A percentile compares a stretch with the other conserved stretches of the same genome.
Evolutionary conservation across 64 coral and sea anemone genomes (phyloP).

Genomic region (Hydrozoanthus tunicans): DNA sequence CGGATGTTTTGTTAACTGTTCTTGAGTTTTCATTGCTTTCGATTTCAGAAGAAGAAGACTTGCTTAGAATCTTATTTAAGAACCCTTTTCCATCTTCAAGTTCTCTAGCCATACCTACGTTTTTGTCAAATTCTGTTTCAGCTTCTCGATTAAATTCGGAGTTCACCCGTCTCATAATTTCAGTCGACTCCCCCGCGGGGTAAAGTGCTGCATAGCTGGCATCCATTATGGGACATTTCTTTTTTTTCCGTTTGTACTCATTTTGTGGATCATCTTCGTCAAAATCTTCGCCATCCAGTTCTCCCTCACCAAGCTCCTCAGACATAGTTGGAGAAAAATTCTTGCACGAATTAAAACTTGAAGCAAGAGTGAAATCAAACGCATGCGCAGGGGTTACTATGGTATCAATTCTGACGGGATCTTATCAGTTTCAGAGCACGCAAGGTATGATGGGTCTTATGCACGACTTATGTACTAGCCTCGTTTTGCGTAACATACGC

Average conservation of each 20-base stretch:
- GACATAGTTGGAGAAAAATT: neutral
- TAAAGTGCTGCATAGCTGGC: conserved; percentile 32
- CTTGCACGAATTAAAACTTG: too few relatives aligned
- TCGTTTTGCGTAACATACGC: too few relatives aligned
- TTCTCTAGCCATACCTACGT: conserved; percentile 26
- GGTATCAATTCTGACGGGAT: too few relatives aligned
- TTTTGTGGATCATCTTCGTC: conserved; percentile 30
- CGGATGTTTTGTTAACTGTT: neutral
- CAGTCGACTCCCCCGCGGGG: conserved; percentile 1
- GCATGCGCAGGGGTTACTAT: too few relatives aligned
- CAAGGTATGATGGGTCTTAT: too few relatives aligned
- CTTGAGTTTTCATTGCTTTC: neutral
- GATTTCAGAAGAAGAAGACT: neutral
- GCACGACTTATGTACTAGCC: too few relatives aligned
- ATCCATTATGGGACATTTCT: conserved; percentile 40
- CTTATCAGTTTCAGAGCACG: too few relatives aligned
- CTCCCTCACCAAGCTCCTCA: neutral
- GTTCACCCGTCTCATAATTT: conserved; percentile 38
- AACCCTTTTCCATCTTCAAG: conserved; percentile 5
- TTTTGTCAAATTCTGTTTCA: conserved; percentile 16
- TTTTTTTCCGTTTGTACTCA: neutral
- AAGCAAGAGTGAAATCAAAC: too few relatives aligned
- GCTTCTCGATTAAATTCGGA: conserved; percentile 30
- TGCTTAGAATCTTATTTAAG: conserved; percentile 1
- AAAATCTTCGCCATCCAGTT: neutral